These are phyloP conservation scores for Crocodylus rhombifer DNA, from an alignment of 2,797 vertebrate species.

Conservation along the genomic window DNA sequence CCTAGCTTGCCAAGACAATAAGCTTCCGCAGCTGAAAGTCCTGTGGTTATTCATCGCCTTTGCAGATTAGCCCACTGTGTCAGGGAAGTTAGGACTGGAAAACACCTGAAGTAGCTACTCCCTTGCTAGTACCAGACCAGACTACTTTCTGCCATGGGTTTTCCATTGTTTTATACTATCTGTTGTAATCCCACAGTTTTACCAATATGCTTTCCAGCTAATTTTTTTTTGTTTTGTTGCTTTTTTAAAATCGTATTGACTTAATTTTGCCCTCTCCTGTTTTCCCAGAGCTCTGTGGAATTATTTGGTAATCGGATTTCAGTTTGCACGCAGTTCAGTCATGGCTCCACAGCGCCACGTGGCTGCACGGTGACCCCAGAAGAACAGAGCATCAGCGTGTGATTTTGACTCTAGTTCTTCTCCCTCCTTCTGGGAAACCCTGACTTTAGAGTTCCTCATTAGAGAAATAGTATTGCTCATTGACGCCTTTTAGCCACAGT, in stretches of 20 bases:
- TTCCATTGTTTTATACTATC: background rate
- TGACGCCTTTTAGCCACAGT: background rate
- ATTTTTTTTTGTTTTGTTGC: too few relatives aligned
- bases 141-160: background rate
- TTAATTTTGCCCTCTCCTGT: background rate
- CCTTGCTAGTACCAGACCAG: background rate
- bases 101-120: background rate
- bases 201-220: background rate
- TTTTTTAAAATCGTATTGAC: background rate
- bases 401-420: background rate
- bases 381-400: too few relatives aligned
- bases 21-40: fast-evolving
- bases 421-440: fast-evolving
- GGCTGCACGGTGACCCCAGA: background rate
- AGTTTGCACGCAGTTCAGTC: background rate
- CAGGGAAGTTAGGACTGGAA: background rate
- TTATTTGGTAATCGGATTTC: background rate
- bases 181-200: background rate
- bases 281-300: background rate
- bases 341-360: background rate
- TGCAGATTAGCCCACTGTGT: background rate
- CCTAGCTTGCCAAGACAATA: background rate
- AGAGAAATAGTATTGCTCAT: background rate
- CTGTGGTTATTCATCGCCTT: background rate
- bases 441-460: slow-evolving; percentile 32